Evolutionary conservation across 1,140 invertebrate species (phyloP).

Genomic region (Yoshiicerus persimilis): DNA sequence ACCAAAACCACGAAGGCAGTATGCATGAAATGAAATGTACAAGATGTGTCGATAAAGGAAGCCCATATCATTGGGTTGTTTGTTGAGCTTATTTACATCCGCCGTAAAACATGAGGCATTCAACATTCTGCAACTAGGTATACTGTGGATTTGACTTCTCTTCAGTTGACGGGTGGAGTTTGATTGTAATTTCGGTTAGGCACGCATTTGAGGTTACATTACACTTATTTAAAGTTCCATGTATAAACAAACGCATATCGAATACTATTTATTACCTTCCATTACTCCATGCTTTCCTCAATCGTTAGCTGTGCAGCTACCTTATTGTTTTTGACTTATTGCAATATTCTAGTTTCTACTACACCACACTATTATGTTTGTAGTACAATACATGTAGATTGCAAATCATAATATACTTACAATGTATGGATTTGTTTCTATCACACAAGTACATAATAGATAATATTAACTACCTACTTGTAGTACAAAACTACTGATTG

Average conservation of each 20-base stretch:
- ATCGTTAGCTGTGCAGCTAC: too few relatives aligned
- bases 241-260: background rate
- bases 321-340: too few relatives aligned
- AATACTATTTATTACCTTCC: too few relatives aligned
- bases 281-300: too few relatives aligned
- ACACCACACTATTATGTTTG: too few relatives aligned
- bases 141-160: background rate
- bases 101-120: background rate
- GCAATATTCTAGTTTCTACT: too few relatives aligned
- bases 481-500: too few relatives aligned
- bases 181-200: constrained; percentile 17
- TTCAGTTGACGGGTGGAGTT: background rate
- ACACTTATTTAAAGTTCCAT: background rate
- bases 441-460: too few relatives aligned
- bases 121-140: background rate
- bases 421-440: too few relatives aligned
- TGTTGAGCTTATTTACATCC: constrained; percentile 20
- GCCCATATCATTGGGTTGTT: constrained; percentile 5
- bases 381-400: too few relatives aligned
- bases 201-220: constrained; percentile 2
- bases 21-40: constrained; percentile 1
- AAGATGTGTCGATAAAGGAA: constrained; percentile 17
- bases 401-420: too few relatives aligned
- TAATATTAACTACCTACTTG: too few relatives aligned
- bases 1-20: background rate